phyloP scores from a whole-genome alignment of 1,140 invertebrate genomes.

The Brachionus plicatilis region DNA sequence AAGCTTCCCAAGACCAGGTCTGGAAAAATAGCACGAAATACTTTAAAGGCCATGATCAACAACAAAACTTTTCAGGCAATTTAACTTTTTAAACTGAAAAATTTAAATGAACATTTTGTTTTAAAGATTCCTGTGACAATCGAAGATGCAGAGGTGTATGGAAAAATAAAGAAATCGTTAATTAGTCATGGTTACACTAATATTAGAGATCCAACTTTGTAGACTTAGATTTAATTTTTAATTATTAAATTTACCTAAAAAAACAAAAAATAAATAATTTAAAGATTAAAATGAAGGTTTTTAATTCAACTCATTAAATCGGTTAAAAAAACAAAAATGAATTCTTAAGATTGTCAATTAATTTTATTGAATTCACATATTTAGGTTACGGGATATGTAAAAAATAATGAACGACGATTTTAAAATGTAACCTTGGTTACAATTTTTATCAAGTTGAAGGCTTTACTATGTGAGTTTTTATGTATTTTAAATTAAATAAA shows the following conservation, averaged over 20 bases:
- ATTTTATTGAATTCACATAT: slow-evolving; percentile 2
- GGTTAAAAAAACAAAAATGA: background rate
- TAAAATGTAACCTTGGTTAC: background rate
- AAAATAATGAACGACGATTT: background rate
- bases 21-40: slow-evolving; percentile 76
- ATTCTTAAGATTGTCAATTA: background rate
- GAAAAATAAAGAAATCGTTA: slow-evolving; percentile 67
- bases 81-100: background rate
- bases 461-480: background rate
- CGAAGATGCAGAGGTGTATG: slow-evolving; percentile 76
- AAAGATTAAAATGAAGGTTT: background rate
- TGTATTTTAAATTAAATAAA: background rate
- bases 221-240: background rate
- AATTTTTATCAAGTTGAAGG: background rate
- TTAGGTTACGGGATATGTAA: background rate
- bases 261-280: background rate
- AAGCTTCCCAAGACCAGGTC: slow-evolving; percentile 72
- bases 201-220: background rate
- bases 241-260: background rate
- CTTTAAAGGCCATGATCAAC: slow-evolving; percentile 72
- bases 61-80: slow-evolving; percentile 68
- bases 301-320: background rate
- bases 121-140: slow-evolving; percentile 74
- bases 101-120: slow-evolving; percentile 9
- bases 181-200: slow-evolving; percentile 44